Conservation (phyloP, 37 sponge, comb jelly and placozoan genomes). For the Aplysina aerophoba region DNA sequence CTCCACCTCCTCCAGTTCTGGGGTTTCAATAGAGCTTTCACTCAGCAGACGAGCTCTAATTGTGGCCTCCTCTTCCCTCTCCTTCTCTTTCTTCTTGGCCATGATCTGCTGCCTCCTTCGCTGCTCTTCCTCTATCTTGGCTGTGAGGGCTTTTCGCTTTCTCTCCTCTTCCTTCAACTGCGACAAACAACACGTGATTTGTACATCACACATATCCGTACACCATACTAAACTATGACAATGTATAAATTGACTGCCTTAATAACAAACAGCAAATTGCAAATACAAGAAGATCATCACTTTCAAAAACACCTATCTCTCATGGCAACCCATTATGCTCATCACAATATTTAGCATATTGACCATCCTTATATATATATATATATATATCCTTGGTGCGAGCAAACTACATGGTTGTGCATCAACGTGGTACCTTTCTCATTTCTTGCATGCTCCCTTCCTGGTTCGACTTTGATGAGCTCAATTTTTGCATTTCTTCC, state of each 20-base stretch:
- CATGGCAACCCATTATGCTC: no score
- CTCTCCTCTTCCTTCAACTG: slow-evolving; percentile 11
- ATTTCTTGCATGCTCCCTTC: background rate
- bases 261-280: no score
- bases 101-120: background rate
- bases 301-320: no score
- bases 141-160: slow-evolving; percentile 15
- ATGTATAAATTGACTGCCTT: no score
- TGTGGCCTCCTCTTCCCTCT: slow-evolving; percentile 1
- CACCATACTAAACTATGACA: no score
- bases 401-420: no score
- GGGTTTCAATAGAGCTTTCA: background rate
- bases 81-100: slow-evolving; percentile 32
- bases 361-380: no score
- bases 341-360: no score
- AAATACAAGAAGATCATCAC: no score
- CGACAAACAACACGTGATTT: no score
- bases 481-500: slow-evolving; percentile 11
- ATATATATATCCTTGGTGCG: no score
- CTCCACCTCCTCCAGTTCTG: background rate
- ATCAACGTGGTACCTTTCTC: background rate
- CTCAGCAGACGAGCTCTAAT: background rate
- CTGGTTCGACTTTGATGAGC: background rate
- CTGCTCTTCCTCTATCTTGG: slow-evolving; percentile 19
- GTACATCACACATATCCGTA: no score